Base-by-base conservation (phyloP, 2,888 invertebrate species). In the Conistra vaccinii region DNA sequence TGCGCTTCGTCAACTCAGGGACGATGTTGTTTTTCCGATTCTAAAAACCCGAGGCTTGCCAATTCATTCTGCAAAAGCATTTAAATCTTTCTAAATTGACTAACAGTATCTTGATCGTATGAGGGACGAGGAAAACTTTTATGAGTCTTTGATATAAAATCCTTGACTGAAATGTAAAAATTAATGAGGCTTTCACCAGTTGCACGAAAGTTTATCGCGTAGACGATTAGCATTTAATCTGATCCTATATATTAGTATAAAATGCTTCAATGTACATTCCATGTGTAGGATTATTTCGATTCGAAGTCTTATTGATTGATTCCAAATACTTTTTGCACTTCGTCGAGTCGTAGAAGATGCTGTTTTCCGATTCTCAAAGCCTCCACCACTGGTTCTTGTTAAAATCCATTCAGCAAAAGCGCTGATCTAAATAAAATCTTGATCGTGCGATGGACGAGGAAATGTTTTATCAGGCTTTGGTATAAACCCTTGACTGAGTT, bases 231-330 rank as follows among this genome's bases (percentile, higher is more conserved):
- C 26, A 17, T 39, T 62, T 1, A 26, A 58, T 68, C 12, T 74
- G 26, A 81, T 81, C 74, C 83, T 65, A 79, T 83, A 35, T 3
- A 35, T 35, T 35, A 35, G 35, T 35, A 35, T 35, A 35, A 35
- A 35, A 35, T 35, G 35, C 35, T 3, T 39, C 39, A 10, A 39
- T 39, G 35, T 35, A 7, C 7, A 35, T 35, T 35, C 3, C 0
- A 35, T 39, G 35, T 39, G 35, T 9, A 39, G 35, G 9, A 39
- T 39, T 39, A 39, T 10, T 39, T 39, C 39, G 9, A 39, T 39
- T 39, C 39, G 39, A 39, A 39, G 39, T 39, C 39, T 9, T 39
- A 39, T 10, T 39, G 10, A 39, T 39, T 39, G 39, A 10, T 39
- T 9, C 10, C 9, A 39, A 39, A 39, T 10, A 39, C 9, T 39